Evolutionary conservation across 2,113 vertebrate genomes (phyloP).

Genomic region (Pundamilia nyererei): DNA sequence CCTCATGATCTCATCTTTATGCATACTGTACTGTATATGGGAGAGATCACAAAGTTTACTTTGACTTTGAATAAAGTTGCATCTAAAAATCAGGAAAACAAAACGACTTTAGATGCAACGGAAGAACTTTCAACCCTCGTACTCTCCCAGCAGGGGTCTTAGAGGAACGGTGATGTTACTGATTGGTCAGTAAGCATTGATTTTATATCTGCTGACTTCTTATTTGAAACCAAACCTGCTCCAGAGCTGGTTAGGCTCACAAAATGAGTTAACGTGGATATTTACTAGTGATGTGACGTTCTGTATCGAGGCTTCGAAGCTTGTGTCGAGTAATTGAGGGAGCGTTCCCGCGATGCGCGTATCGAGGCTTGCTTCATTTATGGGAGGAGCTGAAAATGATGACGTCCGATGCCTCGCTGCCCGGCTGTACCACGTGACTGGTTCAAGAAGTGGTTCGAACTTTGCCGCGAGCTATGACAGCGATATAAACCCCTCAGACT

Average conservation of each 20-base stretch:
- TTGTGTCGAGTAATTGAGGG: too few species aligned
- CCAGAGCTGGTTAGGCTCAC: background rate
- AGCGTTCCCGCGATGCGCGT: too few species aligned
- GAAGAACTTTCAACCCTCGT: background rate
- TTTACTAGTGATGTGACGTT: background rate
- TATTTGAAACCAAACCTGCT: background rate
- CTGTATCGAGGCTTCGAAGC: too few species aligned
- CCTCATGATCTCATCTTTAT: background rate
- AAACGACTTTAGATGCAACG: background rate
- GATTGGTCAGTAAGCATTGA: background rate
- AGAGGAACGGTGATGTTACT: background rate
- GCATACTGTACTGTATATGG: background rate
- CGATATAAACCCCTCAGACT: too few species aligned
- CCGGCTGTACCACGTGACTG: too few species aligned
- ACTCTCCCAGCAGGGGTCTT: background rate
- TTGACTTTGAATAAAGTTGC: background rate
- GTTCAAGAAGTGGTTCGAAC: too few species aligned
- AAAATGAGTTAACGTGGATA: background rate
- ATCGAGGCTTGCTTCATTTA: too few species aligned
- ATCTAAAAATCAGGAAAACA: background rate
- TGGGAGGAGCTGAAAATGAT: too few species aligned
- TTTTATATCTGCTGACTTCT: background rate
- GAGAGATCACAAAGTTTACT: background rate
- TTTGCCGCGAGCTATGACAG: too few species aligned
- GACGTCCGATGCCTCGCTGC: too few species aligned